Evolutionary conservation across 1,140 invertebrate genomes (phyloP).

Genomic region (Amyelois transitella): DNA sequence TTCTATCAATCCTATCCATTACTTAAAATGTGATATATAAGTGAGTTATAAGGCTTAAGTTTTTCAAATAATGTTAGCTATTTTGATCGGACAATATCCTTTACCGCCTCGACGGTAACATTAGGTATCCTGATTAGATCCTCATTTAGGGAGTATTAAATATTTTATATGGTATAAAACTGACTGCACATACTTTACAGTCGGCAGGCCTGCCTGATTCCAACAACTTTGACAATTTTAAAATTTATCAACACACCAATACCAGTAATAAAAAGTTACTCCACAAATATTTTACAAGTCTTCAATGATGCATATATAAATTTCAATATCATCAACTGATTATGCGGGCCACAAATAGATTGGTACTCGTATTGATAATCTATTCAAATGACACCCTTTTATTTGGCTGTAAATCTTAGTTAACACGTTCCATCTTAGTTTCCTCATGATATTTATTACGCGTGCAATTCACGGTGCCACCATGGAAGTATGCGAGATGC

Average conservation of each 20-base stretch:
- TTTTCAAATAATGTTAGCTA: too few species aligned
- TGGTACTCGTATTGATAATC: slow-evolving; percentile 2
- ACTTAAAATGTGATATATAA: too few species aligned
- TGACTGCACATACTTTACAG: too few species aligned
- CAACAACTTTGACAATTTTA: too few species aligned
- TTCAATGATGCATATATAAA: neutral
- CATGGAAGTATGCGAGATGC: slow-evolving; percentile 20
- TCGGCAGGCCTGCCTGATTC: too few species aligned
- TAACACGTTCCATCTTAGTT: slow-evolving; percentile 41
- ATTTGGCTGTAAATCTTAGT: slow-evolving; percentile 51
- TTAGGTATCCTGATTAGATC: too few species aligned
- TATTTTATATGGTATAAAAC: slow-evolving; percentile 2
- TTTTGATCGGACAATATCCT: too few species aligned
- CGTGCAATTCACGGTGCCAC: slow-evolving; percentile 46
- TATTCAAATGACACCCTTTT: slow-evolving; percentile 9
- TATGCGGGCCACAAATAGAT: slow-evolving; percentile 6
- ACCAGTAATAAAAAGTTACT: too few species aligned
- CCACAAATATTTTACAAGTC: neutral
- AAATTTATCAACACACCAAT: too few species aligned
- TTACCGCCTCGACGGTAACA: too few species aligned
- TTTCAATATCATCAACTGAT: neutral
- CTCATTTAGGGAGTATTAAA: neutral
- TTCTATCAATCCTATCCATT: slow-evolving; percentile 33
- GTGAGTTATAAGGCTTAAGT: neutral
- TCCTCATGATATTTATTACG: slow-evolving; percentile 60